Evolutionary conservation across 2,888 invertebrate species (phyloP).

Genomic region (Glyphotaelius pellucidus): DNA sequence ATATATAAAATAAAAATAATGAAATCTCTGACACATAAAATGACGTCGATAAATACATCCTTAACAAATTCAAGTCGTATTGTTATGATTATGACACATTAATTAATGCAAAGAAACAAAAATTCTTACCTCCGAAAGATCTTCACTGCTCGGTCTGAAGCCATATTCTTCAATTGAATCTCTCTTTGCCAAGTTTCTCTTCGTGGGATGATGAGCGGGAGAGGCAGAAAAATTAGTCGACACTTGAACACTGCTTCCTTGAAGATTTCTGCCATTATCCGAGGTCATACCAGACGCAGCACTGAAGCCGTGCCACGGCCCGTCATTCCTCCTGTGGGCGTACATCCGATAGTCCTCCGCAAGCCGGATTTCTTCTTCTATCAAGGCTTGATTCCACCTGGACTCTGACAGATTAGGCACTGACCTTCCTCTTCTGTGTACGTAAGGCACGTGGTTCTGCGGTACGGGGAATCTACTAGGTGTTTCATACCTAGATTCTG

Average conservation of each 20-base stretch:
- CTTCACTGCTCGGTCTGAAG: constrained; percentile 18
- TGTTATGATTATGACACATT: too few species aligned
- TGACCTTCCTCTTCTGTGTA: constrained; percentile 24
- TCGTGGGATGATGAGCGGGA: background rate
- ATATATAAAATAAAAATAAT: too few species aligned
- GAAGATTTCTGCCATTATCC: background rate
- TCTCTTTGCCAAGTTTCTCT: background rate
- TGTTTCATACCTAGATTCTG: constrained; percentile 4
- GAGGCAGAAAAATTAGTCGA: background rate
- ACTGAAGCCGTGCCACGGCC: background rate
- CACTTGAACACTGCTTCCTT: background rate
- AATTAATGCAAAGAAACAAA: background rate
- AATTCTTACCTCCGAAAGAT: constrained; percentile 11
- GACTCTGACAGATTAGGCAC: constrained; percentile 28
- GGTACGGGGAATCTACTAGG: background rate
- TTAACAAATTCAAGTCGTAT: too few species aligned
- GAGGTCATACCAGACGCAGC: background rate
- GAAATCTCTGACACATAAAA: too few species aligned
- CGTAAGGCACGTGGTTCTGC: background rate
- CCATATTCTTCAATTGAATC: constrained; percentile 16
- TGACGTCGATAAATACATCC: too few species aligned
- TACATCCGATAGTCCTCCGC: constrained; percentile 9
- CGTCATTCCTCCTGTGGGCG: background rate
- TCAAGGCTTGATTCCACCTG: constrained; percentile 18
- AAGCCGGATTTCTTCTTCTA: constrained; percentile 18